Evolutionary conservation across 35 echinoderm and acorn worm species (phyloP).

Genomic region (Patiria miniata): DNA sequence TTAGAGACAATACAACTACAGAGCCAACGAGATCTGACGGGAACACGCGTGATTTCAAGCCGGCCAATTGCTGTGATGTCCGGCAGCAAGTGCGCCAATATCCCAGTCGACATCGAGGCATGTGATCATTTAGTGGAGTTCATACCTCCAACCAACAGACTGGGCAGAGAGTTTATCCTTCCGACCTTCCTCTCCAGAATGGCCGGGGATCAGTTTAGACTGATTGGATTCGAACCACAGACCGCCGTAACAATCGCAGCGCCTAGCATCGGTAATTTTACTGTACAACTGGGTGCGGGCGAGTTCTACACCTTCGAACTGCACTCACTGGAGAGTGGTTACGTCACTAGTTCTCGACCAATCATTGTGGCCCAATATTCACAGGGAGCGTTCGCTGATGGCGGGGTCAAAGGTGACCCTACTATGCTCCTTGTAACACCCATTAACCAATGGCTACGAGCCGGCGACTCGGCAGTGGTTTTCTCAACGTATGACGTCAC

Average conservation of each 20-base stretch:
- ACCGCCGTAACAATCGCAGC: neutral
- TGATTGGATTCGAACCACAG: neutral
- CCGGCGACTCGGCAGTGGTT: neutral
- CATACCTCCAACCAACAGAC: conserved; percentile 44
- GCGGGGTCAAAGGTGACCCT: conserved; percentile 61
- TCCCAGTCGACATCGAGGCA: conserved; percentile 3
- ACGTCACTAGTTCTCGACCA: conserved; percentile 56
- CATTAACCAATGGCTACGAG: conserved; percentile 67
- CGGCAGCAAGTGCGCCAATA: conserved; percentile 44
- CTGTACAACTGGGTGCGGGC: conserved; percentile 40
- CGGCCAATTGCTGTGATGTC: conserved; percentile 38
- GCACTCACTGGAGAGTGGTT: conserved; percentile 51
- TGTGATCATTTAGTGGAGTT: conserved; percentile 65
- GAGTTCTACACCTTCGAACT: conserved; percentile 60
- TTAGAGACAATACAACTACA: conserved; percentile 45
- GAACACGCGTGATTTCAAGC: conserved; percentile 31
- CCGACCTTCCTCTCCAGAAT: conserved; percentile 28
- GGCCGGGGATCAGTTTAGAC: neutral
- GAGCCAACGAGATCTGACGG: conserved; percentile 50
- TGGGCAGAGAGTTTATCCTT: conserved; percentile 29
- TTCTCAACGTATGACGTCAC: neutral
- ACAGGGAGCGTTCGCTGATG: conserved; percentile 70
- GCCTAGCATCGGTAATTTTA: neutral
- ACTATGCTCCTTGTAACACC: conserved; percentile 89
- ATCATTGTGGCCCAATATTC: conserved; percentile 80